Evolutionary conservation across 2,888 invertebrate genomes (phyloP), one percentile per base, ranked within the genome.

Genomic region (Cerceris ruficornis): DNA sequence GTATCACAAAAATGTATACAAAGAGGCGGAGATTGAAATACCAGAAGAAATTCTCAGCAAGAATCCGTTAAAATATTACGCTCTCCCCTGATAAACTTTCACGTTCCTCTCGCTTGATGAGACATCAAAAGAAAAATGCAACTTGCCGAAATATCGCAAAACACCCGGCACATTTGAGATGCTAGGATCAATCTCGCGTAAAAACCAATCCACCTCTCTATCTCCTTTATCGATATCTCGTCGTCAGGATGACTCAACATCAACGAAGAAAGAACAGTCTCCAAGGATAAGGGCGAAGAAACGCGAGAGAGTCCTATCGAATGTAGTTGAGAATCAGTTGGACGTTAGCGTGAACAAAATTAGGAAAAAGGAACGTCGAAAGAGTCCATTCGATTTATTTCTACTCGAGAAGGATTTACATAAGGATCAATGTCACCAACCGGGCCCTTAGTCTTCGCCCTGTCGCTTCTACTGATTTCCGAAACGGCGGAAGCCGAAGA

Each of bases 391-490:
- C 60, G 55, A 60, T 75, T 75, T 77, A 46, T 77, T 58, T 73
- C 75, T 43, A 50, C 42, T 55, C n/a, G 8, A 58, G 60, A 64
- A 66, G 58, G 39, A 77, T 69, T 74, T 65, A 65, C 69, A 65
- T 43, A 67, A 60, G 72, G 71, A 80, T 80, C 82, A 72, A 84
- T 84, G 84, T 80, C 82, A 57, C 58, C 79, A 50, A 73, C 65
- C 14, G 65, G 75, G 57, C 58, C 67, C 8, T 72, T 78, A 52
- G 72, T 82, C 52, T 64, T 77, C 15, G 62, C 64, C 55, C 76
- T 84, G 60, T 72, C 82, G 74, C 64, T 82, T 52, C 54, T 70
- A 50, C 57, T 80, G 61, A 57, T 75, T 46, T 9, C 62, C 66
- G 67, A 54, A 46, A 15, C 54, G 58, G 14, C 70, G 57, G 59